Base-by-base conservation (phyloP, 2,113 vertebrate species). In the Macquaria ambigua region DNA sequence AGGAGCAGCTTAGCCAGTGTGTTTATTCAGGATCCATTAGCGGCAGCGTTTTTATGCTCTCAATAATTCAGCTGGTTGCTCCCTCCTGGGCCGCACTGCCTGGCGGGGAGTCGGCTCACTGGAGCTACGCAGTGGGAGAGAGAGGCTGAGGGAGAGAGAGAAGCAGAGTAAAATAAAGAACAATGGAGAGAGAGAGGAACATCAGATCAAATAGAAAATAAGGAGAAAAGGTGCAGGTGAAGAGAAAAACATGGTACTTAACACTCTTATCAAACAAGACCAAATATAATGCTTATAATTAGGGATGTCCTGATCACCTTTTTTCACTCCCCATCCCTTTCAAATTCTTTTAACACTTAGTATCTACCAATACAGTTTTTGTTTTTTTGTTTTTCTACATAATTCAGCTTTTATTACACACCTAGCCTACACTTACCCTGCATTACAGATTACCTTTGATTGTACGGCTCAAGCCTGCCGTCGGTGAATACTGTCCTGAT, bases 21-120 rank as follows among this genome's bases (percentile, higher is more conserved):
- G 93, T 95, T 95, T 95, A 95, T 95, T 95, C 94, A 94, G 94
- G 87, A 93, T 95, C 94, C 94, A 95, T 96, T 95, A 95, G 91
- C 90, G 74, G 85, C 88, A 90, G 90, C 87, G 84, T 95, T 95
- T 95, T 94, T 94, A 92, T 94, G 88, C 91, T 91, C 92, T 95
- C 94, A 96, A 96, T 96, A 95, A 96, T 96, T 96, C 93, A 95
- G 92, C 89, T 88, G 86, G 89, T 93, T 88, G 89, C 90, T 94
- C 86, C 83, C 94, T 90, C 92, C 90, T 86, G 93, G 92, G 88
- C 91, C 39, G 79, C 87, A 31, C 90, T 85, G 85, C 86, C 90
- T 93, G 87, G 86, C 79, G 89, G 89, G 82, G 89, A 93, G 84
- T 86, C 92, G 50, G 93, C 87, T 91, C 93, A 90, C 84, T 92